Conservation (phyloP, 1,140 invertebrate genomes). For the Drosophila jambulina region DNA sequence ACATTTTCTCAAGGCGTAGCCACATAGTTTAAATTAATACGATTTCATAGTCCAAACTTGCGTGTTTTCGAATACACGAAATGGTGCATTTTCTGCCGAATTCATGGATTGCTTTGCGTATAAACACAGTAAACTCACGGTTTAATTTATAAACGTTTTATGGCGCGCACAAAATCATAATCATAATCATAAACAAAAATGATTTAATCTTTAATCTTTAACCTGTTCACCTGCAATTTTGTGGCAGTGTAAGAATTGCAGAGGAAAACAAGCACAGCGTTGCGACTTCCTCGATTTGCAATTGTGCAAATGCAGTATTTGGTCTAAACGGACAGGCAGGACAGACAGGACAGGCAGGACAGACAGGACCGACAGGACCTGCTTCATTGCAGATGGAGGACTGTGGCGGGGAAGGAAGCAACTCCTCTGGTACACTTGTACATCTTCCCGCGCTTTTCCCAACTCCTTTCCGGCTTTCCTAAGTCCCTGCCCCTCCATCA, state of each 20-base stretch:
- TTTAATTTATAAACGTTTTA: too few species aligned
- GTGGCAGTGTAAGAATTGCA: constrained; percentile 1
- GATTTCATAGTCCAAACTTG: too few species aligned
- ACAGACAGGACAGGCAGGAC: constrained; percentile 1
- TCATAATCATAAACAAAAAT: too few species aligned
- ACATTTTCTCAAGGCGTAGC: too few species aligned
- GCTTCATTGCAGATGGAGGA: constrained; percentile 5
- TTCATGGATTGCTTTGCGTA: too few species aligned
- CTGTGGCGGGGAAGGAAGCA: background rate
- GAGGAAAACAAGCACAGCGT: constrained; percentile 2
- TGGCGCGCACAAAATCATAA: too few species aligned
- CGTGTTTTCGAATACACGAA: too few species aligned
- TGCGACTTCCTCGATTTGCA: constrained; percentile 29
- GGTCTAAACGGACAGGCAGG: constrained; percentile 16
- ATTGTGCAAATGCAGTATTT: constrained; percentile 48
- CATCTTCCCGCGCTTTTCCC: constrained; percentile 1
- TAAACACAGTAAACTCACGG: too few species aligned
- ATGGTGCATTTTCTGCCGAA: too few species aligned
- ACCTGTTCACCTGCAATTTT: background rate
- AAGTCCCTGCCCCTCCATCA: background rate
- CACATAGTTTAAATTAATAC: too few species aligned
- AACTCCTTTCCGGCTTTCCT: background rate
- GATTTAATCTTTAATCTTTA: too few species aligned
- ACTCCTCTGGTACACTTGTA: background rate
- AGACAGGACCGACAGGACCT: background rate